Evolutionary conservation across 2,113 vertebrate species (phyloP), one percentile per base, ranked within the genome.

Genomic region (Alethe diademata): DNA sequence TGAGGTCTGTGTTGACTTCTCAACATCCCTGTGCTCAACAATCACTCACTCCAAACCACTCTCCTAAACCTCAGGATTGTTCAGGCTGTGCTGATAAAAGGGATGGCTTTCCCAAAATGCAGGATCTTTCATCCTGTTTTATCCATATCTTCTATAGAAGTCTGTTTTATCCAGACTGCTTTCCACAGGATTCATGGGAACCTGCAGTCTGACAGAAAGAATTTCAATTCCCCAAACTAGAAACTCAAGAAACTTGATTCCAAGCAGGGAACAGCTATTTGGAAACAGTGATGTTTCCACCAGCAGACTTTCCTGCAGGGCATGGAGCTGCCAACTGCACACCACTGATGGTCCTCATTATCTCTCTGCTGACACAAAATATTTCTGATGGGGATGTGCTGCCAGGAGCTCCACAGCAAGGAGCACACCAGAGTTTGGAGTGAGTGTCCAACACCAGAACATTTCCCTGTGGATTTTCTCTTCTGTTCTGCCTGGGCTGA

Each of bases 241-340:
- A 84, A 78, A 88, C 60, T 80, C 76, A 58, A 66, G 91, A 74
- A 95, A 91, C n/a, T 61, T 4, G 56, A 93, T 57, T 91, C 94
- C 79, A 76, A 93, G 92, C 54, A 86, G 88, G 92, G 93, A 88
- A 48, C 88, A 86, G 82, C 45, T 70, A 38, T 70, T 90, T 92
- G 94, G 95, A 95, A 97, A 84, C 60, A 64, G 8, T 9, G 65
- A 74, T 51, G 56, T 89, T 94, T 94, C 91, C 92, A 97, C 64
- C 83, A 95, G 88, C 65, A 74, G 14, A 60, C 91, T 74, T 85
- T 54, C 76, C 60, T 83, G 91, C 64, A 43, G 89, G 69, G 61
- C 73, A 84, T 23, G 50, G 31, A 54, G 40, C 80, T 87, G 86
- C 83, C 80, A 87, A 25, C n/a, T 69, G 67, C 88, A 60, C 71